A percentile compares a stretch with the other conserved stretches of the same genome.
These are phyloP conservation scores for Polydrusus pterygomalis DNA, from an alignment of 2,888 invertebrate genomes.

Conservation along the genomic window DNA sequence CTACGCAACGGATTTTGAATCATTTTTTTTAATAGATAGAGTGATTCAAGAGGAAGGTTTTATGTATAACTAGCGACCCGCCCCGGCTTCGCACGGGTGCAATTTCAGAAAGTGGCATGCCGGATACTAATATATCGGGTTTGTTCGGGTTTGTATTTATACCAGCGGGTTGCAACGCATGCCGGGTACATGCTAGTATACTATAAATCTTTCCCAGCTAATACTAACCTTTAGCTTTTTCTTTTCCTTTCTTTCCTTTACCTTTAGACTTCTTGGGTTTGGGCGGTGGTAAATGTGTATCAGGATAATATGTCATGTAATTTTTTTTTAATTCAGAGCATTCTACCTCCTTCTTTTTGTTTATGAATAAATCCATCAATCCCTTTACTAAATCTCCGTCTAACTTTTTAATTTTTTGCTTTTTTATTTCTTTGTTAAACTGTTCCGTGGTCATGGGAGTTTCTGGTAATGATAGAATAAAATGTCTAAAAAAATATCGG, in stretches of 20 bases:
- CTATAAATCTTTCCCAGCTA: too few species aligned
- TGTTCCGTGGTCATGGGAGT: conserved; percentile 63
- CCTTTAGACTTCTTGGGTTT: conserved; percentile 65
- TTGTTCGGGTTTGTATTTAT: too few species aligned
- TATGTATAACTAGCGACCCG: too few species aligned
- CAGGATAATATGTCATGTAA: conserved; percentile 71
- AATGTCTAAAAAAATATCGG: conserved; percentile 63
- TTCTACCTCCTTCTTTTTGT: conserved; percentile 68
- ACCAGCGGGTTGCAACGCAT: too few species aligned
- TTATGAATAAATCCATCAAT: conserved; percentile 67
- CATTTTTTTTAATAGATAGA: too few species aligned
- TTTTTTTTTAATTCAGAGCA: conserved; percentile 67
- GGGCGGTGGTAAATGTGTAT: conserved; percentile 66
- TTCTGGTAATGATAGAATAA: conserved; percentile 69
- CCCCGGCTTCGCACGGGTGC: too few species aligned
- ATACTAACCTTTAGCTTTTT: conserved; percentile 29
- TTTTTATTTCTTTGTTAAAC: conserved; percentile 65
- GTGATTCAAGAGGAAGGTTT: too few species aligned
- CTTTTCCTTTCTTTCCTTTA: conserved; percentile 54
- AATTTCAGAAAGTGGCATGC: too few species aligned
- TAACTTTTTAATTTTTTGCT: conserved; percentile 67
- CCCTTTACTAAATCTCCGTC: conserved; percentile 66
- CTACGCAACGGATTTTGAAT: too few species aligned
- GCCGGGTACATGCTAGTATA: too few species aligned
- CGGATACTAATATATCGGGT: too few species aligned